phyloP scores from a whole-genome alignment of 2,113 vertebrate genomes.

The Silurus asotus region DNA sequence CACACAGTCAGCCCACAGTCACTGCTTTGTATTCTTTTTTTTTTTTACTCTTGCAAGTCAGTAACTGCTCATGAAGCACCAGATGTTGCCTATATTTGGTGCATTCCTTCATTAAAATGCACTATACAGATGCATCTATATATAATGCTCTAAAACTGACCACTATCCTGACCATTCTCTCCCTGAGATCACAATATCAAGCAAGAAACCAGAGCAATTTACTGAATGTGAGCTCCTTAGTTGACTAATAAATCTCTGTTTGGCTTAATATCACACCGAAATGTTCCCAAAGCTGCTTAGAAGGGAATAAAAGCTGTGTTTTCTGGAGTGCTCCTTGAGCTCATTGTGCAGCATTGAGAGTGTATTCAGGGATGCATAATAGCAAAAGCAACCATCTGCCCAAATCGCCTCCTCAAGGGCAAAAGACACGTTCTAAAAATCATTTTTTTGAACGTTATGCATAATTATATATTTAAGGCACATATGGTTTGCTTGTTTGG shows the following conservation, averaged over 20 bases:
- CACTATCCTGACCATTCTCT: not conserved
- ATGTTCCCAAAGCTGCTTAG: conserved; percentile 38
- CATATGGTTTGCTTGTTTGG: conserved; percentile 51
- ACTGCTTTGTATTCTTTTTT: conserved; percentile 23
- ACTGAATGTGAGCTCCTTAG: not conserved
- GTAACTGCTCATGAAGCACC: not conserved
- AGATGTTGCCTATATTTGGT: conserved; percentile 16
- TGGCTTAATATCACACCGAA: conserved; percentile 42
- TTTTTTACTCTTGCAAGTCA: conserved; percentile 14
- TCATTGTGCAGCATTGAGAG: conserved; percentile 27
- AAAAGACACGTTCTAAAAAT: conserved; percentile 50
- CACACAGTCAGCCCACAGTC: conserved; percentile 6
- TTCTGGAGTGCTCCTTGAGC: conserved; percentile 33
- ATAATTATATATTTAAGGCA: conserved; percentile 57
- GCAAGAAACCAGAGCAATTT: conserved; percentile 14
- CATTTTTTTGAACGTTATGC: conserved; percentile 49
- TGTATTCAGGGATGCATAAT: conserved; percentile 49
- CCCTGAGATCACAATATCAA: not conserved
- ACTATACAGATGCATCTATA: conserved; percentile 10
- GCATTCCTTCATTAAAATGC: conserved; percentile 1
- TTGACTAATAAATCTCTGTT: conserved; percentile 30
- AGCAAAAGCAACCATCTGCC: conserved; percentile 52
- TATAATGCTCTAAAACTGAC: conserved; percentile 21
- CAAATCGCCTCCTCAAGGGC: conserved; percentile 43
- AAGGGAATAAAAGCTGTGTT: conserved; percentile 34